Base-by-base conservation (phyloP, 2,888 invertebrate species). In the Tortrix viridana region DNA sequence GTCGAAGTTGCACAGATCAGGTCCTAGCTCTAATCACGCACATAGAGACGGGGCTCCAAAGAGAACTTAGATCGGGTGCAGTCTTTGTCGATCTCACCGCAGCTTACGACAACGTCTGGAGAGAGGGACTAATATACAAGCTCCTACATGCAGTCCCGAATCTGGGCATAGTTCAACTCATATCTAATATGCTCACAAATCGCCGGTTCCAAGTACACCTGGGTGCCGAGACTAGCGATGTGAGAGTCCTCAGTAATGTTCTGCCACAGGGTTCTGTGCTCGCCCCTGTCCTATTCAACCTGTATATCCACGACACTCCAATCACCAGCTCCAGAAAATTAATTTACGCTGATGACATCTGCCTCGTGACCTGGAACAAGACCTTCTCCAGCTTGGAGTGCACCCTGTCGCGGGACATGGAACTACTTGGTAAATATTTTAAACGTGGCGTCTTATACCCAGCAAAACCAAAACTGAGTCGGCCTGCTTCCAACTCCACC, bases 91-190 rank as follows among this genome's bases (percentile, higher is more conserved):
- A n/a, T n/a, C n/a, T n/a, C n/a, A 37, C 37, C 2, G 37, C 37
- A 16, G 23, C 23, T 22, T 48, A 48, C 16, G 48, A 48, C 48
- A 48, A 23, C n/a, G 48, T 48, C n/a, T 48, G 48, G 48, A 48
- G 48, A 37, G 37, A 48, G 23, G 48, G 48, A 6, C 16, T 48
- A 6, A 1, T 48, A 3, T 26, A 6, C 26, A 48, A 48, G n/a
- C 23, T 48, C 1, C 16, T 48, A 5, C 1, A 14, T 0, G 48
- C 6, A 1, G 48, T 26, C 0, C 26, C 26, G 0, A 22, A 22
- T 7, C 1, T 26, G 48, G 26, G 14, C 4, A 26, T 48, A 16
- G 48, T 14, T 37, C 32, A 7, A 7, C 32, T 32, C 32, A 32
- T 32, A 6, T 32, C 7, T 7, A 32, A 32, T 7, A 32, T 32